Evolutionary conservation across 23 tunicate genomes (phyloP), one percentile per base, ranked within the genome.

Genomic region (Oikopleura albicans): DNA sequence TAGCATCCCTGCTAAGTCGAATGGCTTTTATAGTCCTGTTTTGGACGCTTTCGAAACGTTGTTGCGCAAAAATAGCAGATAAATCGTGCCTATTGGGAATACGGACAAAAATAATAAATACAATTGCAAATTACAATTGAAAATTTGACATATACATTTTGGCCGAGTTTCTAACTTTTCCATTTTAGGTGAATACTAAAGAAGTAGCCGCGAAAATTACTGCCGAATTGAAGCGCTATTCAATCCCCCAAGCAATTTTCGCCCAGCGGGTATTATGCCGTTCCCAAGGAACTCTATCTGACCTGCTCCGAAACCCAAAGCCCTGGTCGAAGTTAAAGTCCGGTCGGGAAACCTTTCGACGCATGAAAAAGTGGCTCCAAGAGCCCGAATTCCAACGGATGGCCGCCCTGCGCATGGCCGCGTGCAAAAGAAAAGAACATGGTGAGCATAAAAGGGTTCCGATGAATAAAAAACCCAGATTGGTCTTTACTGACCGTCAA

Each of bases 321-420:
- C 99, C 99, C 0, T 95, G 99, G 99, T 88, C 91, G n/a, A 95
- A 95, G 76, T 84, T 95, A 86, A 95, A 95, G 84, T 89, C 92
- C 49, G 99, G 99, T 0, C 88, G 99, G 8, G 99, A 95, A 86
- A 95, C 99, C 0, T 95, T 95, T 40, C 83, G 99, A 84, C 86
- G 91, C 57, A 95, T 95, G 99, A 85, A 86, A 83, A 88, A 95
- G 39, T 95, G 99, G 99, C 87, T 95, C 22, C 96, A 90, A 75
- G 89, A 87, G 39, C 99, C 99, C n/a, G 91, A 87, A 41, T 40
- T 40, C 34, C 89, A 84, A 31, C 85, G 99, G 40, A 89, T 87
- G 89, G 39, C 88, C 39, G 87, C 87, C 31, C 86, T 94, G 57
- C 83, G 91, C 31, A 33, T 85, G 41, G 98, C 90, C 87, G 97